Base-by-base conservation (phyloP, 2,888 invertebrate genomes). In the Acleris sparsana region DNA sequence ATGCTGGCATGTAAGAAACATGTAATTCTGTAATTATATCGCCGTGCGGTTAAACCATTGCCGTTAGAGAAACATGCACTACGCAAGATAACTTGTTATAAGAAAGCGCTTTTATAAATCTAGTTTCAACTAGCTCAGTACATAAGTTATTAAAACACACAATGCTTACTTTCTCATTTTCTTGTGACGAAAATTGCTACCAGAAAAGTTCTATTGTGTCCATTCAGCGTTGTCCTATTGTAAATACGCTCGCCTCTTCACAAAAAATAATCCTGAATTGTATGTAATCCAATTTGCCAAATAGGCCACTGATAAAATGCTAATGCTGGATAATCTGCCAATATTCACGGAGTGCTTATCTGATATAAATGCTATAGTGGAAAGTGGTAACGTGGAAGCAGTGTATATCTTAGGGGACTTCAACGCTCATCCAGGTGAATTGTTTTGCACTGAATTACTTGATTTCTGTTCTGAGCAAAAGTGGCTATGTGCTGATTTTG, bases 91-190 rank as follows among this genome's bases (percentile, higher is more conserved):
- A 59, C 66, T 44, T 52, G 66, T 66, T 66, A 48, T 52, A 46
- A 53, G 66, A 66, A 62, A 66, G 66, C 61, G 56, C 59, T 44
- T 60, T 65, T 65, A 65, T 61, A 60, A 64, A 65, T 60, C 62
- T 44, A 61, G 60, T 29, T 29, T 60, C 64, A 59, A 51, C 43
- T n/a, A 49, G 43, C 61, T 44, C 67, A 69, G 65, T 75, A 74
- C 48, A 73, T 74, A 58, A 68, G 78, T 78, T 71, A 80, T 83
- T 73, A 79, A 80, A 80, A 72, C 72, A 77, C 72, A 84, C 78
- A 84, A 84, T 85, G 80, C 92, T 92, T 86, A 92, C 92, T 85
- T 82, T 88, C 85, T 89, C 92, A 92, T 92, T 89, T 90, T 92
- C 86, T 80, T 76, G 81, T 77, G 81, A 82, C 83, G 80, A 85